Base-by-base conservation (phyloP, 2,797 vertebrate species). In the Sitta carolinensis region DNA sequence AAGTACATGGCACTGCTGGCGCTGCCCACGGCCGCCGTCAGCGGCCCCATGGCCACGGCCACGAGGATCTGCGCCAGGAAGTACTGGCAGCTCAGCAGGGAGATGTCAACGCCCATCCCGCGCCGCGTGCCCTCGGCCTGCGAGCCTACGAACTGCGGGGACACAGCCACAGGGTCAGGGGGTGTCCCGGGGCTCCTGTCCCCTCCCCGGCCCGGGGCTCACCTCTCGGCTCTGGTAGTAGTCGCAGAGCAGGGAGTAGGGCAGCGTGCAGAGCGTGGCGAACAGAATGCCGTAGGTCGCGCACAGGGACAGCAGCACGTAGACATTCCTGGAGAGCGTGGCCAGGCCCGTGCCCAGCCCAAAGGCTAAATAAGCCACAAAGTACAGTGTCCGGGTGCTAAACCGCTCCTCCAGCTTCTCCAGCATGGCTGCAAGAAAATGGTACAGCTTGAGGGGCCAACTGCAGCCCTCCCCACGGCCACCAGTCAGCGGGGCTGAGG, bases 1-100 rank as follows among this genome's bases (percentile, higher is more conserved):
- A 99, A 99, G 98, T 99, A 99, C 99, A 99, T 99, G 97, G 99
- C 99, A 7, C 99, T 99, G 12, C 98, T 99, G 98, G 99, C 99
- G 14, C 99, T 99, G 94, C 99, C 99, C 97, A 99, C 99, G 22
- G 98, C 98, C 2, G 99, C 98, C 2, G 99, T 99, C 96, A 99
- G 98, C 16, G 99, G 99, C 83, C 99, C 99, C 98, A 99, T 99
- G 91, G 99, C 98, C 94, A 99, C 93, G 9, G 99, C 99, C 92
- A 99, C 99, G 20, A 99, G 98, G 95, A 99, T 99, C 98, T 99
- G 99, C 4, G 99, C 99, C 97, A 99, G 97, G 97, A 99, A 99
- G 94, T 99, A 99, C 98, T 99, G 99, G 96, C 99, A 99, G 98
- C 99, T 99, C 94, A 99, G 99, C 88, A 99, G 97, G 51, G 99